Conservation (phyloP, 1,140 invertebrate species). For the Sycobia sp. region DNA sequence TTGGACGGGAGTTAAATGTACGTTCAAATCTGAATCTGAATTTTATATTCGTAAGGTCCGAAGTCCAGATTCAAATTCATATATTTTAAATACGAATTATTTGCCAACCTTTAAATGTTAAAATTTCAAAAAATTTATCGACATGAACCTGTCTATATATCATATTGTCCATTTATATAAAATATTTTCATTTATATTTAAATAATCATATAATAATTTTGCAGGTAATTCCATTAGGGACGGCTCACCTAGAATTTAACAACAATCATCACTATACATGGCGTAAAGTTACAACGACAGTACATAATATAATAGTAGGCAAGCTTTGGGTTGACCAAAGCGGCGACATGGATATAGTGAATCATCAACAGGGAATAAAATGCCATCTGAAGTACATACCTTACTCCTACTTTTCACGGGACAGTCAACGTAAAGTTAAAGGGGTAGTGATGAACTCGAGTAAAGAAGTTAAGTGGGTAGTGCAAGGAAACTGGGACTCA, state of each 20-base stretch:
- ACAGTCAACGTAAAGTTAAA: constrained; percentile 88
- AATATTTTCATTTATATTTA: too few relatives aligned
- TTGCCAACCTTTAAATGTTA: too few relatives aligned
- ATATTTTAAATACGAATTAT: too few relatives aligned
- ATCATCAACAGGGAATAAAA: constrained; percentile 86
- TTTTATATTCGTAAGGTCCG: too few relatives aligned
- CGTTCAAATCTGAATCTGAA: too few relatives aligned
- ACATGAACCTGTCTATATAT: too few relatives aligned
- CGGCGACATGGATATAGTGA: constrained; percentile 97
- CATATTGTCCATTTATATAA: too few relatives aligned
- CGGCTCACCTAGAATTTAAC: constrained; percentile 79
- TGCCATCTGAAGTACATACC: constrained; percentile 96
- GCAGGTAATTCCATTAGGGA: constrained; percentile 87
- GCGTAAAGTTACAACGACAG: constrained; percentile 97
- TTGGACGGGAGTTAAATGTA: too few relatives aligned
- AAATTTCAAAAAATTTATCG: too few relatives aligned
- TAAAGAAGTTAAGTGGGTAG: constrained; percentile 77
- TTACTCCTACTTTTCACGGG: constrained; percentile 97
- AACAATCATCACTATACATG: constrained; percentile 91
- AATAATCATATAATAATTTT: neutral
- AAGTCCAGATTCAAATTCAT: too few relatives aligned
- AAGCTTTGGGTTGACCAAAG: constrained; percentile 99
- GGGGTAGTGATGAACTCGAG: constrained; percentile 73
- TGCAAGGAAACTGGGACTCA: constrained; percentile 94
- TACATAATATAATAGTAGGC: constrained; percentile 99